These are phyloP conservation scores for Neodiprion pinetum DNA, from an alignment of 1,140 invertebrate species.

Conservation along the genomic window DNA sequence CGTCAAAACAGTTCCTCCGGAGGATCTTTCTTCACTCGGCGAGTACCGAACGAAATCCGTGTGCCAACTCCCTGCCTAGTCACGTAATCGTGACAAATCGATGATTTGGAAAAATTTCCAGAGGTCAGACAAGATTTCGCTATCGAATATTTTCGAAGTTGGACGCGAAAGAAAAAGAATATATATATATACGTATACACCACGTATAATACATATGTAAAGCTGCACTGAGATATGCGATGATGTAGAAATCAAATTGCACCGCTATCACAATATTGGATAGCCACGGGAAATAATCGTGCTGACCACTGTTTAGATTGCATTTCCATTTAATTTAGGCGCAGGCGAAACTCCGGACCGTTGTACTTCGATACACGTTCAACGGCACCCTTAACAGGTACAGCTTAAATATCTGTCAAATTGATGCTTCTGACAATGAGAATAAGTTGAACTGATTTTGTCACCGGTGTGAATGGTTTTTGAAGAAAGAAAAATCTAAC, in stretches of 20 bases:
- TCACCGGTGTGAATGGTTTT: not conserved
- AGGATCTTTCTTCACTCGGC: too few species aligned
- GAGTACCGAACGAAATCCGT: too few species aligned
- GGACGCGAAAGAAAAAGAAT: conserved; percentile 5
- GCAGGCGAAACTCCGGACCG: conserved; percentile 9
- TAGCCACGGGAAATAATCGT: conserved; percentile 45
- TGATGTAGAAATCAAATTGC: conserved; percentile 39
- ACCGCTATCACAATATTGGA: conserved; percentile 48
- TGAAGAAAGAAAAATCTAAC: not conserved
- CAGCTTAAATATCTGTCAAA: too few species aligned
- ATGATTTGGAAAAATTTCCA: not conserved
- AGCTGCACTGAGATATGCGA: not conserved
- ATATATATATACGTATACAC: not conserved
- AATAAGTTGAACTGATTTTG: too few species aligned
- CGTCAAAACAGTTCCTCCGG: too few species aligned
- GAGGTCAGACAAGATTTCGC: not conserved
- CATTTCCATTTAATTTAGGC: conserved; percentile 51
- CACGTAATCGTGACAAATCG: too few species aligned
- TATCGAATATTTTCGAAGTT: not conserved
- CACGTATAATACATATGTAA: conserved; percentile 24
- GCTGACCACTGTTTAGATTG: conserved; percentile 41
- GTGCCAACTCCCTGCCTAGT: too few species aligned
- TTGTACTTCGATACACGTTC: too few species aligned
- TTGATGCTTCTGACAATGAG: too few species aligned
- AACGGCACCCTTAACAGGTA: too few species aligned